These are phyloP conservation scores for Scortum barcoo DNA, from an alignment of 2,113 vertebrate species.

Conservation along the genomic window DNA sequence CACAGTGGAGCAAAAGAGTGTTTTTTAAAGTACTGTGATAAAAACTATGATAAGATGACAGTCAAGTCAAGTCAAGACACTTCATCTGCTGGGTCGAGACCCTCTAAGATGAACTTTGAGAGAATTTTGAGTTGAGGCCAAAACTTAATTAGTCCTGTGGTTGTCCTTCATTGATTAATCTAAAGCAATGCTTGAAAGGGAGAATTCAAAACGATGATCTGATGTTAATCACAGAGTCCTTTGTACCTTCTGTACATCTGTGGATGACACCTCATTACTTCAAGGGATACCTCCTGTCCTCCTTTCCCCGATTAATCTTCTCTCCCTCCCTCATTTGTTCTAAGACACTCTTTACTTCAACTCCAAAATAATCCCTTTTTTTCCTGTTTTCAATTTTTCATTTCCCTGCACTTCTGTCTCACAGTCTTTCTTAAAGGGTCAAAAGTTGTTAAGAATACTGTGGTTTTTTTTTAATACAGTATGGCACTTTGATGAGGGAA, in stretches of 20 bases:
- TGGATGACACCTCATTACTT: constrained; percentile 9
- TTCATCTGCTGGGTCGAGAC: neutral
- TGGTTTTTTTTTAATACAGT: neutral
- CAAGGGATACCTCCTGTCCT: neutral
- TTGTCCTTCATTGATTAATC: neutral
- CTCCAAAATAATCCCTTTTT: accelerated
- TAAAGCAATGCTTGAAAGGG: neutral
- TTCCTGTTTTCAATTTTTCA: neutral
- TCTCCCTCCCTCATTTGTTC: neutral
- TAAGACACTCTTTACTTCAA: neutral
- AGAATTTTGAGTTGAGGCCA: neutral
- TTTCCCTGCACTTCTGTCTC: neutral
- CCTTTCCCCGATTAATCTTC: neutral
- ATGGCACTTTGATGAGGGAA: neutral
- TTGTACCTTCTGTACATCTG: neutral
- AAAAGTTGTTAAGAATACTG: neutral
- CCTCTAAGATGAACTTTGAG: neutral
- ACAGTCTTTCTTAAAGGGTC: neutral
- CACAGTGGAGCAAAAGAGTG: neutral
- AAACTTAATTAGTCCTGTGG: neutral
- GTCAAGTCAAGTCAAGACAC: neutral
- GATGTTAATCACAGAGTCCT: neutral
- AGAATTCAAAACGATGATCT: neutral
- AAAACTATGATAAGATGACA: neutral
- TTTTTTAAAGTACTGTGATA: neutral